These are phyloP conservation scores for Dinomys branickii DNA, from an alignment of 2,113 vertebrate genomes.

Conservation along the genomic window DNA sequence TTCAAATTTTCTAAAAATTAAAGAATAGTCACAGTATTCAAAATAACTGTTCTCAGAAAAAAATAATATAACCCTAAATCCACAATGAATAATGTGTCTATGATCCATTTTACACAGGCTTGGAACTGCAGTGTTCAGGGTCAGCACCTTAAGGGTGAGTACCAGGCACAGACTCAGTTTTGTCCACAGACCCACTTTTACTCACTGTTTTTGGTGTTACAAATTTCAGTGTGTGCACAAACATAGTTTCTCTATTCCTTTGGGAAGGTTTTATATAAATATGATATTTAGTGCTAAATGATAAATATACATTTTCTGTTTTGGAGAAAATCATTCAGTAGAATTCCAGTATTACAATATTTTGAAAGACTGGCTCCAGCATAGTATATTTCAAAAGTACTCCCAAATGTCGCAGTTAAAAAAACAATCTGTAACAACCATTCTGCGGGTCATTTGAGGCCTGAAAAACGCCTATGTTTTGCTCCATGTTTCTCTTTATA, in stretches of 20 bases:
- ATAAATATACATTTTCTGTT: background rate
- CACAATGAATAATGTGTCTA: background rate
- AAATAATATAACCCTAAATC: background rate
- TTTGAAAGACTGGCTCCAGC: background rate
- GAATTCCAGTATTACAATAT: background rate
- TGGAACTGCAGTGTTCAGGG: background rate
- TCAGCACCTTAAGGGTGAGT: background rate
- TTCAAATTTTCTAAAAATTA: background rate
- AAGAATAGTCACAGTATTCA: background rate
- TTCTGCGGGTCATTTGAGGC: too few species aligned
- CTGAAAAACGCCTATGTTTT: too few species aligned
- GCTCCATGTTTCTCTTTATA: too few species aligned
- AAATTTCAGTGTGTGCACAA: background rate
- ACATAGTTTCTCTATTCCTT: background rate
- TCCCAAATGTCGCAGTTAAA: background rate
- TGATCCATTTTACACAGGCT: background rate
- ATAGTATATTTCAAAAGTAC: background rate
- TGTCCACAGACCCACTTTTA: background rate
- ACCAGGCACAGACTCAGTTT: background rate
- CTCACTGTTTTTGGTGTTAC: background rate
- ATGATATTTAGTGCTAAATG: background rate
- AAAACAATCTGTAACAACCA: too few species aligned
- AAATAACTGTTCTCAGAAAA: background rate
- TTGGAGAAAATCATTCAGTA: background rate
- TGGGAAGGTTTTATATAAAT: background rate